Evolutionary conservation across 2,113 vertebrate genomes (phyloP).

Genomic region (Crotalus tigris): DNA sequence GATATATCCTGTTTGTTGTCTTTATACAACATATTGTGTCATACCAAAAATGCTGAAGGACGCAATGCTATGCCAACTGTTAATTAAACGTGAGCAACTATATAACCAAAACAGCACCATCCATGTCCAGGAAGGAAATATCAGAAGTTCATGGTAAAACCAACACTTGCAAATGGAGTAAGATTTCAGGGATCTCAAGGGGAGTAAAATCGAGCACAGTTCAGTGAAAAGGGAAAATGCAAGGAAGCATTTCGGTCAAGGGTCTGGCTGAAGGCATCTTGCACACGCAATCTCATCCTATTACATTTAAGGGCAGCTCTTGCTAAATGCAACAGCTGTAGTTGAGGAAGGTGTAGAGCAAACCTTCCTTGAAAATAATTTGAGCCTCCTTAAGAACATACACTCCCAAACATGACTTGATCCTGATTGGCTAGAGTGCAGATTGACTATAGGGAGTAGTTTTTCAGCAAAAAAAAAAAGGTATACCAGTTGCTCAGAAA

Average conservation of each 20-base stretch:
- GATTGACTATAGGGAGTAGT: neutral
- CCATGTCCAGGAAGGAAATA: neutral
- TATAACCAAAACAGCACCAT: neutral
- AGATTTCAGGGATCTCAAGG: neutral
- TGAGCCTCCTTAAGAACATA: neutral
- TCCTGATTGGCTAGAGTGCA: neutral
- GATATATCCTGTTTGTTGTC: neutral
- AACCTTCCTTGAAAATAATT: neutral
- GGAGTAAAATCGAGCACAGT: neutral
- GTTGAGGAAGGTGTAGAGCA: neutral
- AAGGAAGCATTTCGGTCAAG: neutral
- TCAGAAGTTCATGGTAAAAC: neutral
- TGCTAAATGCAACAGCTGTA: neutral
- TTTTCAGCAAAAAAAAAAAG: neutral
- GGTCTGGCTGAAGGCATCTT: neutral
- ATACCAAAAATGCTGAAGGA: neutral
- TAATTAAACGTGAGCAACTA: neutral
- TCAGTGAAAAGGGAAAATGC: neutral
- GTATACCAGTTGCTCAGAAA: neutral
- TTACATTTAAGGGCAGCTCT: neutral
- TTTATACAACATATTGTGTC: neutral
- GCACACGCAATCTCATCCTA: neutral
- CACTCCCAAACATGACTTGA: neutral
- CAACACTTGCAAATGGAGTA: neutral
- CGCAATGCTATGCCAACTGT: neutral